Conservation (phyloP, 2,113 vertebrate species). For the Synodontis membranacea region DNA sequence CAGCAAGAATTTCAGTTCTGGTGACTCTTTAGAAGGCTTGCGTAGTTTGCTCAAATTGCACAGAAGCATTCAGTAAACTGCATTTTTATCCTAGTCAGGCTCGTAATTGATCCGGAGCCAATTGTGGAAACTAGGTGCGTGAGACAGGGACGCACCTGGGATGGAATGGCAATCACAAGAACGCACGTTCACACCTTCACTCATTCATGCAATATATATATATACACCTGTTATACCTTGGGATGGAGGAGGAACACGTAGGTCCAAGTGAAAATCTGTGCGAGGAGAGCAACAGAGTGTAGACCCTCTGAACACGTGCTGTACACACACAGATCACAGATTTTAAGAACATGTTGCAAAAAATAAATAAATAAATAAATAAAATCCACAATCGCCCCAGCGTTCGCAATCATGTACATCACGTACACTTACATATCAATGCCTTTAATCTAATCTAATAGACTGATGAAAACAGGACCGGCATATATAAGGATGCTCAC, state of each 20-base stretch:
- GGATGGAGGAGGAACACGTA: too few species aligned
- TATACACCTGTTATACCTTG: too few species aligned
- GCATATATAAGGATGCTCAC: slow-evolving; percentile 26
- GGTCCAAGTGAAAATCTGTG: background rate
- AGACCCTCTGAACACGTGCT: background rate
- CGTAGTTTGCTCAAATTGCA: background rate
- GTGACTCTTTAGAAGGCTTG: background rate
- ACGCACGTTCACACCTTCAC: background rate
- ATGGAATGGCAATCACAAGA: background rate
- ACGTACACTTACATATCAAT: slow-evolving; percentile 10
- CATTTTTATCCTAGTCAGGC: background rate
- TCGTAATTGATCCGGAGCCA: background rate
- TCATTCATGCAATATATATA: background rate
- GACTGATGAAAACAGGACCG: slow-evolving; percentile 11
- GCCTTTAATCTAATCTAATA: slow-evolving; percentile 35
- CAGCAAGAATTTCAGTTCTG: background rate
- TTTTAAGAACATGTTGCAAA: background rate
- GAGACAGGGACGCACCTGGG: background rate
- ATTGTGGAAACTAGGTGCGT: background rate
- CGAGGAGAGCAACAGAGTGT: background rate
- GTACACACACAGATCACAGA: background rate
- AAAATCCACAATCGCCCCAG: background rate
- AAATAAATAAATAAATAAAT: background rate
- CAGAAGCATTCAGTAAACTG: background rate
- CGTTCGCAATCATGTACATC: background rate